Evolutionary conservation across 2,113 vertebrate genomes (phyloP), one percentile per base, ranked within the genome.

Genomic region (Apistogramma diplotaenia): DNA sequence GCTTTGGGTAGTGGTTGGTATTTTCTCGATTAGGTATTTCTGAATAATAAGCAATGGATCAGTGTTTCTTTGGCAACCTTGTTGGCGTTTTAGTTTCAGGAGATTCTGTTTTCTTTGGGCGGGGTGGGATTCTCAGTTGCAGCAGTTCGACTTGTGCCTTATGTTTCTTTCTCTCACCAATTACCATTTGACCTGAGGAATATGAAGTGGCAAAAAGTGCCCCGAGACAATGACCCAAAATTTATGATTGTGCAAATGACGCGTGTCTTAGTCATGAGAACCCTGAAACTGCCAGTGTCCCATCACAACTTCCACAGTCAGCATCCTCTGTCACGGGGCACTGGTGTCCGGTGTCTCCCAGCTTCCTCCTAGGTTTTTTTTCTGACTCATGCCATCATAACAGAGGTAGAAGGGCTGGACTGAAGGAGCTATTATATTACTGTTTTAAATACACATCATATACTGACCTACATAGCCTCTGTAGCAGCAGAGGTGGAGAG

Each of bases 61-160:
- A 76, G 85, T 88, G 59, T 91, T 92, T 93, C 74, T 92, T 87
- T 84, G 71, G 74, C 85, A 82, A 57, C 74, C 81, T 79, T 83
- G 56, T 88, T 87, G 43, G 51, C 29, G 29, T 70, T 91, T 81
- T 51, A 10, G 12, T 88, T 91, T 85, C 71, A 82, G 79, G 80
- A 88, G 84, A 77, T 77, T 91, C 72, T 56, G 67, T 86, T 83
- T 87, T 82, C 59, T 87, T 87, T 73, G 56, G 80, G 71, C 62
- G 62, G 87, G 89, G 60, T 92, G 84, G 86, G 77, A 82, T 93
- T 94, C 85, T 92, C 90, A 82, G 78, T 94, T 92, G 88, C 92
- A 93, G 91, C 89, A 85, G 90, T 92, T 93, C 85, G 86, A 92
- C 91, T 93, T 92, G 95, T 96, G 95, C 95, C 95, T 96, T 96